These are phyloP conservation scores for Tipula unca DNA, from an alignment of 2,888 invertebrate species.

Conservation along the genomic window DNA sequence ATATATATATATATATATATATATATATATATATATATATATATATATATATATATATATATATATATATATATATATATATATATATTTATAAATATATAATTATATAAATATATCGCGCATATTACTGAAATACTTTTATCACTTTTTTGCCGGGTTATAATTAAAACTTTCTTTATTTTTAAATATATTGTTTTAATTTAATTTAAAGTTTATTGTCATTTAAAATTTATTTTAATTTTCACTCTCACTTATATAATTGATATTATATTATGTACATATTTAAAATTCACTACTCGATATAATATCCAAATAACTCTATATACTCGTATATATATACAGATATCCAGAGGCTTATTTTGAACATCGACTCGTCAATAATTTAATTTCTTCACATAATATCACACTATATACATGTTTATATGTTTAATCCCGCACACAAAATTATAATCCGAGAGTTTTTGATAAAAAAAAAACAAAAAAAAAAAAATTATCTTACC, in stretches of 20 bases:
- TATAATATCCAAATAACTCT: neutral
- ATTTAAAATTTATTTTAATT: neutral
- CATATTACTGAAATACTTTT: neutral
- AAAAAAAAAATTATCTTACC: neutral
- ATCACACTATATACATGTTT: neutral
- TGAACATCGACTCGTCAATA: neutral
- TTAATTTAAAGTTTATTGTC: neutral
- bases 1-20: neutral
- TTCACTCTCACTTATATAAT: neutral
- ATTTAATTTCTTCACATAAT: neutral
- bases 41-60: neutral
- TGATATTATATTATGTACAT: neutral
- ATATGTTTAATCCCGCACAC: neutral
- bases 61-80: neutral
- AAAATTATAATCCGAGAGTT: neutral
- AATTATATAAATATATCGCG: neutral
- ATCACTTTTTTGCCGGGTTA: conserved; percentile 3
- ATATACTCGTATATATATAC: neutral
- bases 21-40: neutral
- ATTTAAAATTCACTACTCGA: neutral
- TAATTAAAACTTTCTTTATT: neutral
- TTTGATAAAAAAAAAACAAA: neutral
- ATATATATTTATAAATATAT: too few species aligned
- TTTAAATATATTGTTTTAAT: neutral
- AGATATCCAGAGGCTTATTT: neutral